Conservation (phyloP, 2,888 invertebrate genomes). For the Agrotis clavis region DNA sequence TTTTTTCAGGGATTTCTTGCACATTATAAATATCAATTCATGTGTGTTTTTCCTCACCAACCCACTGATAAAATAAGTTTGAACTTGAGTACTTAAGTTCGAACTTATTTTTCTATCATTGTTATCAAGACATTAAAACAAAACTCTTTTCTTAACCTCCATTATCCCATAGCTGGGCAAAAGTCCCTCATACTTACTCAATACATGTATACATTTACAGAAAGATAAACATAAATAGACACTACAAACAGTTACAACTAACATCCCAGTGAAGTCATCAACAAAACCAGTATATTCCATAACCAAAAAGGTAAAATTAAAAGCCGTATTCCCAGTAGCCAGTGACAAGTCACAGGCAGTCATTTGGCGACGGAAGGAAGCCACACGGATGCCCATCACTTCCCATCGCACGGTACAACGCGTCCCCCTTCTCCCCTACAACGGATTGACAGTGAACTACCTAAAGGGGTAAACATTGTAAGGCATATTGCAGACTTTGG, state of each 20-base stretch:
- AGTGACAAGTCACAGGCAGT: slow-evolving; percentile 31
- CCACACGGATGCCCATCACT: slow-evolving; percentile 61
- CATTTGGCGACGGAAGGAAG: slow-evolving; percentile 70
- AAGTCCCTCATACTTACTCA: no score
- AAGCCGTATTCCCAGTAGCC: slow-evolving; percentile 21
- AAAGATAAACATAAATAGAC: no score
- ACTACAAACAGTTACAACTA: background rate
- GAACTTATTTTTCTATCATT: no score
- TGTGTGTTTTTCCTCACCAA: no score
- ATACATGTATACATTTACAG: no score
- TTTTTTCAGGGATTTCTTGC: no score
- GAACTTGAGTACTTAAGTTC: no score
- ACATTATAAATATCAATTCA: no score
- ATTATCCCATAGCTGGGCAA: no score
- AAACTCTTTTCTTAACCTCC: no score
- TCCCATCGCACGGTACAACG: slow-evolving; percentile 62
- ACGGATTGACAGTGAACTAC: background rate
- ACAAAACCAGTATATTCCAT: background rate
- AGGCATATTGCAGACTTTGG: background rate
- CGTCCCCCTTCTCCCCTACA: slow-evolving; percentile 11
- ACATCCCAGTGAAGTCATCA: background rate
- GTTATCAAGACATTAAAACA: no score
- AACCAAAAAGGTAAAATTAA: slow-evolving; percentile 15
- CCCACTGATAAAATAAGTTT: no score
- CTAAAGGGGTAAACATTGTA: slow-evolving; percentile 14